Base-by-base conservation (phyloP, 2,888 invertebrate genomes). In the Eubasilissa splendida region DNA sequence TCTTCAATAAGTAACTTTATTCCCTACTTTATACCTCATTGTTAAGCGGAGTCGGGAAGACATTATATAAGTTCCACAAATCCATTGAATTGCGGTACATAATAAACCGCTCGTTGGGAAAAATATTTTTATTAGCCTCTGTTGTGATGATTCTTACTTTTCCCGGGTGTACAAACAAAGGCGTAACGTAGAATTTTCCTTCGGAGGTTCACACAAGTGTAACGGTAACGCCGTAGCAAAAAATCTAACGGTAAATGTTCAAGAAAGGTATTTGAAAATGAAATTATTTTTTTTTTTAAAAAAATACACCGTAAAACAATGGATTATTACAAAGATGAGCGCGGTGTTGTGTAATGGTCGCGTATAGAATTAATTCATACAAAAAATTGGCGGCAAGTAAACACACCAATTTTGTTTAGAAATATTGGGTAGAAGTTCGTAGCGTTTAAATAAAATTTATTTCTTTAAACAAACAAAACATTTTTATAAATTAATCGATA, bases 71-170 rank as follows among this genome's bases (percentile, higher is more conserved):
- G 79, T 4, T 22, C 42, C 54, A 4, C 59, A 42, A 56, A 31
- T 12, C 50, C 59, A 42, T 74, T 59, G 74, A 68, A 71, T 82
- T 79, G 76, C 82, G 82, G 82, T 82, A 79, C 54, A 42, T 79
- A 79, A 82, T 79, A 79, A 79, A 60, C 50, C 33, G 42, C 65
- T 79, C 66, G 77, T 71, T 76, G 68, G 70, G 54, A 79, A 82
- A 77, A 65, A 71, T 58, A 77, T 82, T 71, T 75, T 82, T 81
- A 74, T 70, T 50, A 76, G n/a, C 59, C 11, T 68, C 77, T 78
- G 42, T 42, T 42, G 77, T 74, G 75, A 68, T 65, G 50, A 60
- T 58, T 70, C 58, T 77, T 63, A 59, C 77, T 71, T 80, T 78
- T 81, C 59, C 66, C 60, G 58, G 60, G 53, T 63, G 53, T 60